phyloP scores from a whole-genome alignment of 1,140 invertebrate genomes.

The Cydia fagiglandana region DNA sequence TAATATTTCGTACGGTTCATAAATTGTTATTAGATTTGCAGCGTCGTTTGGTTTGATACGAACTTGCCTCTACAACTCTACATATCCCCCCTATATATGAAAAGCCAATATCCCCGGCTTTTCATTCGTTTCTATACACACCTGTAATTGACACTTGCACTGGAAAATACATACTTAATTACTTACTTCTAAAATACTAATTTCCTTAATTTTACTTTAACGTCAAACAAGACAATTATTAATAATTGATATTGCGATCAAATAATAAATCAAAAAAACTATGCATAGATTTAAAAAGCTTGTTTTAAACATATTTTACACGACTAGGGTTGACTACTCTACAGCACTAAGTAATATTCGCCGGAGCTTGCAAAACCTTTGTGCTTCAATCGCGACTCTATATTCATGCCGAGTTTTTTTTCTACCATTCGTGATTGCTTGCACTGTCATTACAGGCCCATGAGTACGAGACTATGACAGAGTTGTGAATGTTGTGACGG shows the following conservation, averaged over 20 bases:
- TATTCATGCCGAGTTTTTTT: constrained; percentile 20
- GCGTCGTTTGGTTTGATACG: neutral
- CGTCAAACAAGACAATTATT: too few species aligned
- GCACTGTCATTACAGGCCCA: constrained; percentile 13
- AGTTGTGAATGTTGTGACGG: neutral
- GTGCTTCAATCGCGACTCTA: constrained; percentile 30
- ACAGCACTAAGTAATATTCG: constrained; percentile 23
- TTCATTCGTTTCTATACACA: too few species aligned
- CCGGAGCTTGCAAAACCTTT: constrained; percentile 8
- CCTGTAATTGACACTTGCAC: too few species aligned
- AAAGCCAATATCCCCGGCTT: too few species aligned
- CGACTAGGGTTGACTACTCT: neutral
- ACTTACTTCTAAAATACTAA: too few species aligned
- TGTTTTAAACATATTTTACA: too few species aligned
- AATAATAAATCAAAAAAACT: too few species aligned
- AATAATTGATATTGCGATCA: too few species aligned
- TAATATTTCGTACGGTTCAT: constrained; percentile 31
- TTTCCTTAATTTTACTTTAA: too few species aligned
- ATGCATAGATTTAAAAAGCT: too few species aligned
- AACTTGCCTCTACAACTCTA: neutral
- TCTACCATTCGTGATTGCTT: constrained; percentile 7
- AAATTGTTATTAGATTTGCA: neutral
- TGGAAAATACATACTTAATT: too few species aligned
- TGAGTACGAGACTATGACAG: neutral
- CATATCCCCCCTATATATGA: neutral